Percentiles rank a stretch among this genome's conserved stretches.
These are phyloP conservation scores for Campopleginae sp. DNA, from an alignment of 2,888 invertebrate genomes.

Conservation along the genomic window DNA sequence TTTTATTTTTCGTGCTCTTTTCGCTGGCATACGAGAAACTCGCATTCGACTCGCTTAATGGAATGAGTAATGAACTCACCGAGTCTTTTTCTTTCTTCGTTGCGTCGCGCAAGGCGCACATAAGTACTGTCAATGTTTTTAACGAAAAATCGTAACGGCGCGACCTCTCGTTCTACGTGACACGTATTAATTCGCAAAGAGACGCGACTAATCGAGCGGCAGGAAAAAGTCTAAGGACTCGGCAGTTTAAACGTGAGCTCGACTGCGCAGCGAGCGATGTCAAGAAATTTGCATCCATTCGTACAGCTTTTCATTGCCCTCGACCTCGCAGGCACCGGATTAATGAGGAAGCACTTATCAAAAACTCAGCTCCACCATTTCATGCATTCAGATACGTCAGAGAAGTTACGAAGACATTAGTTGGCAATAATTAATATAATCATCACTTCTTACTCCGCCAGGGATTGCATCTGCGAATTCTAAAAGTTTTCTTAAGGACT, in stretches of 20 bases:
- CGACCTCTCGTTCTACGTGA: conserved; percentile 49
- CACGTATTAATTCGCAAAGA: conserved; percentile 50
- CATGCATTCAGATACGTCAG: not conserved
- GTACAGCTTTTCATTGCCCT: not conserved
- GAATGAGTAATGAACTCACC: conserved; percentile 41
- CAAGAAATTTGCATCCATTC: conserved; percentile 8
- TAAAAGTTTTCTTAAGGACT: not conserved
- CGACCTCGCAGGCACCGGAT: not conserved
- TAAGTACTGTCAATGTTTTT: conserved; percentile 4
- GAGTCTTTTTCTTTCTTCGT: conserved; percentile 2
- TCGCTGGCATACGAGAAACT: conserved; percentile 23
- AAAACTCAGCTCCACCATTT: not conserved
- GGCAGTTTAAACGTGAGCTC: not conserved
- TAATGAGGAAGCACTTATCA: not conserved
- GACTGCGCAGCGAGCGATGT: not conserved
- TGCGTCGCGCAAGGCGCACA: not conserved
- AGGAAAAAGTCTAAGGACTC: conserved; percentile 1
- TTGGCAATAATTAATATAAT: not conserved
- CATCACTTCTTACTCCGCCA: not conserved
- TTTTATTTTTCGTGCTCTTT: not conserved
- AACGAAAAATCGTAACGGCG: conserved; percentile 47
- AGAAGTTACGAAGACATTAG: not conserved
- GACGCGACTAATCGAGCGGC: conserved; percentile 11
- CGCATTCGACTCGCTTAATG: conserved; percentile 52
- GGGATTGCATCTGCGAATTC: not conserved